phyloP scores from a whole-genome alignment of 1,140 invertebrate genomes.

The Cydia strobilella region DNA sequence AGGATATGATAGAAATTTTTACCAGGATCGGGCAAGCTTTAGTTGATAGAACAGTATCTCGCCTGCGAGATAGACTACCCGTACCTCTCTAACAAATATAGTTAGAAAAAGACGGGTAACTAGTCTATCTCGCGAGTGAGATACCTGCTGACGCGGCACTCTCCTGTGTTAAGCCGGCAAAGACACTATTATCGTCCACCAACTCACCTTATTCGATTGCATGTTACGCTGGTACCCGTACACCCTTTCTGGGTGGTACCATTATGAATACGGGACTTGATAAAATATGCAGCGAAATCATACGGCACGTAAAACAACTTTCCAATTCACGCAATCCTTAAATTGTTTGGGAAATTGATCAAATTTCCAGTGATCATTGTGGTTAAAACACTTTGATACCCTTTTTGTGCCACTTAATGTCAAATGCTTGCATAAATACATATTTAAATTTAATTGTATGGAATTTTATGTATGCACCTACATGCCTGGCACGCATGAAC shows the following conservation, averaged over 20 bases:
- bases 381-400: background rate
- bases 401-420: conserved; percentile 6
- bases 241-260: conserved; percentile 34
- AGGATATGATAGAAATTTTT: no score
- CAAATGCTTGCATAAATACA: background rate
- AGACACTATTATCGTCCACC: no score
- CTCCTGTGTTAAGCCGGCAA: no score
- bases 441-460: conserved; percentile 37
- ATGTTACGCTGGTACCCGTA: no score
- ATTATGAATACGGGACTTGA: conserved; percentile 28
- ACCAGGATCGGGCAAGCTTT: no score
- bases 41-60: no score
- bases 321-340: conserved; percentile 10
- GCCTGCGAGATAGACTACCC: no score
- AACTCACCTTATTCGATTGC: no score
- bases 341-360: conserved; percentile 6
- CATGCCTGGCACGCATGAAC: background rate
- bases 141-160: no score
- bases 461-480: background rate
- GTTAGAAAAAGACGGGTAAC: no score
- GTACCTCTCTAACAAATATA: no score
- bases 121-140: no score
- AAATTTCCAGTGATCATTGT: background rate
- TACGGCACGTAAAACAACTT: conserved; percentile 55
- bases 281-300: conserved; percentile 57